Evolutionary conservation across 2,888 invertebrate genomes (phyloP).

Genomic region (Tuberolachnus salignus): DNA sequence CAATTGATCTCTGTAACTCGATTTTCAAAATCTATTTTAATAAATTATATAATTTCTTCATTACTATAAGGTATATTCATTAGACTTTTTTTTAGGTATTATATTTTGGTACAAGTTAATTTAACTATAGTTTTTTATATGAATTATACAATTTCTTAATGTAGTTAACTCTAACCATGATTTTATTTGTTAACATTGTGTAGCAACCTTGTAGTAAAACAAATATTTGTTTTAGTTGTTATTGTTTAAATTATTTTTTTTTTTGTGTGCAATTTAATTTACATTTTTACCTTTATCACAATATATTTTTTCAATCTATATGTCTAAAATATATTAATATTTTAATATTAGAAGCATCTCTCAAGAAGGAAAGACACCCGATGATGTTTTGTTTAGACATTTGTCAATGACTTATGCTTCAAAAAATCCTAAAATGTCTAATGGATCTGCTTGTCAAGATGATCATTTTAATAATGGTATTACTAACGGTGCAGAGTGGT

Average conservation of each 20-base stretch:
- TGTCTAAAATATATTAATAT: slow-evolving; percentile 45
- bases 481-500: slow-evolving; percentile 93
- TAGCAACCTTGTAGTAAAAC: background rate
- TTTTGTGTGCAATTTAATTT: background rate
- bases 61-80: too few species aligned
- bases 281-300: background rate
- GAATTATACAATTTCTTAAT: background rate
- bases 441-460: slow-evolving; percentile 72
- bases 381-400: slow-evolving; percentile 79
- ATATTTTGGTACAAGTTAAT: too few species aligned
- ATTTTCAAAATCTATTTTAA: too few species aligned
- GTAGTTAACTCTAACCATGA: background rate
- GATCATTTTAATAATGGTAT: slow-evolving; percentile 80
- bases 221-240: background rate
- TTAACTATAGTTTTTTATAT: background rate
- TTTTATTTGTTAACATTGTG: background rate
- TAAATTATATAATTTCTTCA: too few species aligned
- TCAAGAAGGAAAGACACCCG: slow-evolving; percentile 73
- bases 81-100: too few species aligned
- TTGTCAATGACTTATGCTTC: slow-evolving; percentile 79
- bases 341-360: slow-evolving; percentile 44
- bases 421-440: slow-evolving; percentile 76
- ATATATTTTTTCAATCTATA: background rate
- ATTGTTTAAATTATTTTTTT: background rate
- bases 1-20: too few species aligned